phyloP scores from a whole-genome alignment of 1,140 invertebrate species.

The Philopotamus ludificatus region DNA sequence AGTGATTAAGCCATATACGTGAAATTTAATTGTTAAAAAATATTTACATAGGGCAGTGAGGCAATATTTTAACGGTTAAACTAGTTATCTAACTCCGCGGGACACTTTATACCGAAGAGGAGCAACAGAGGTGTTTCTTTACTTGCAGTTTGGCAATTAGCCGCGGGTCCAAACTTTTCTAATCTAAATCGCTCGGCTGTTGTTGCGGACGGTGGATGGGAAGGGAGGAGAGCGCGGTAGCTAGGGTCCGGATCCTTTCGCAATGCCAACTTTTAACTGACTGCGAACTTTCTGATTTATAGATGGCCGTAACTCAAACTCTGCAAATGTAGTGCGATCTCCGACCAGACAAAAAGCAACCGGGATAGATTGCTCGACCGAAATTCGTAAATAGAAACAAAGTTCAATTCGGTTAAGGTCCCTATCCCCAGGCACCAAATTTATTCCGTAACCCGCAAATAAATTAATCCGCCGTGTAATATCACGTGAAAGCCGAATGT shows the following conservation, averaged over 20 bases:
- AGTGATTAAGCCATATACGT: no score
- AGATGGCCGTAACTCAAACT: conserved; percentile 31
- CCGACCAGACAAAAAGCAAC: background rate
- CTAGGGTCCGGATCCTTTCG: background rate
- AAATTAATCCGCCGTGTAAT: no score
- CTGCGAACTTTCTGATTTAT: conserved; percentile 40
- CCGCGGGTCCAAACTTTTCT: conserved; percentile 37
- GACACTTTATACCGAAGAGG: conserved; percentile 22
- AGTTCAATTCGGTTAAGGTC: background rate
- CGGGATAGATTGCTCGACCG: no score
- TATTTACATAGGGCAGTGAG: no score
- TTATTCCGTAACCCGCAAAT: no score
- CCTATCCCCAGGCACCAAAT: no score
- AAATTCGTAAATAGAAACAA: conserved; percentile 10
- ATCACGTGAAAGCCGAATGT: no score
- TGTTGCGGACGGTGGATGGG: background rate
- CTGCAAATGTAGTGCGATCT: background rate
- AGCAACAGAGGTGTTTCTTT: conserved; percentile 30
- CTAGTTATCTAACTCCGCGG: conserved; percentile 11
- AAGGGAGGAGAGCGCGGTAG: background rate
- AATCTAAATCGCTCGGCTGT: conserved; percentile 33
- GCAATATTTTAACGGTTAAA: background rate
- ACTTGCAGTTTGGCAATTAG: conserved; percentile 39
- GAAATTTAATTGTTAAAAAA: no score
- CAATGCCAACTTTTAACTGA: conserved; percentile 36